Percentiles rank a stretch among this genome's conserved stretches.
Conservation (phyloP, 2,113 vertebrate species). For the Nycticebus coucang region DNA sequence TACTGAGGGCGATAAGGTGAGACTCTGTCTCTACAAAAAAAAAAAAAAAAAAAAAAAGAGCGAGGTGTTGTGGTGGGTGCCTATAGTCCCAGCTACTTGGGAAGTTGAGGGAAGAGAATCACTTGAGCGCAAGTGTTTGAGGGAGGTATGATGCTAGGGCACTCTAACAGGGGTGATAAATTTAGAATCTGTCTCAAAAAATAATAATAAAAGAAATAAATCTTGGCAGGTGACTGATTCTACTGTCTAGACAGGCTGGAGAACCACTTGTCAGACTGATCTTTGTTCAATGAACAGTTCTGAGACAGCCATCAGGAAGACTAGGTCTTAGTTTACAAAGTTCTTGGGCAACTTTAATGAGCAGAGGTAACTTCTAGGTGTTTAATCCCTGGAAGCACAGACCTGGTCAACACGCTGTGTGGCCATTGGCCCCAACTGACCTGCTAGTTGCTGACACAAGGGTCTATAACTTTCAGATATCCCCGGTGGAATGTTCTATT, state of each 20-base stretch:
- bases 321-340: background rate
- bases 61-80: background rate
- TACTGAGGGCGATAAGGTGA: no score
- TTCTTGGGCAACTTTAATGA: background rate
- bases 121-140: no score
- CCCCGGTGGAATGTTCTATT: background rate
- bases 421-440: background rate
- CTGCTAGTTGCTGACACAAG: background rate
- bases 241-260: background rate
- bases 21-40: no score
- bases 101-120: no score
- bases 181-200: no score
- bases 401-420: background rate
- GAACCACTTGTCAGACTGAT: background rate
- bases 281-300: background rate
- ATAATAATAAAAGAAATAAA: background rate
- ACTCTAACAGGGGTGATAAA: no score
- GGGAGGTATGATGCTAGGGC: no score
- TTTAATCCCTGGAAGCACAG: background rate
- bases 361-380: background rate
- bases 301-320: background rate
- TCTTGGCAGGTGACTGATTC: background rate
- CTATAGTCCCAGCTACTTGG: no score
- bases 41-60: no score
- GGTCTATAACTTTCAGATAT: background rate